Base-by-base conservation (phyloP, 1,140 invertebrate genomes). In the Drosophila tristis region DNA sequence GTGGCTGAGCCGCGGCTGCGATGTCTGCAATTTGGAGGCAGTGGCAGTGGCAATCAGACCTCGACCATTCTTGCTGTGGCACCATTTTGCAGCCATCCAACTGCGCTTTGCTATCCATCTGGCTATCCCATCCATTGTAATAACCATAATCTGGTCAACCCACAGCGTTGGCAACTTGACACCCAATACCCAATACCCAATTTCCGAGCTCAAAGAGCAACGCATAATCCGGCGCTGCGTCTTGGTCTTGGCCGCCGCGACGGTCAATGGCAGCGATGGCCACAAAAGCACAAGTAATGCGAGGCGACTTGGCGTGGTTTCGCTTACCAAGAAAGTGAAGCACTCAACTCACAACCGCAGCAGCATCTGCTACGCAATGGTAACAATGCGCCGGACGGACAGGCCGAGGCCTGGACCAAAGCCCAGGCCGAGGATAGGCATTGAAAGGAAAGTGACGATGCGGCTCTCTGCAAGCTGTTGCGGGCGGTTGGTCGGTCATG, bases 261-360 rank as follows among this genome's bases (percentile, higher is more conserved):
- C 65, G 77, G 77, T 72, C 78, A 66, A 67, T 65, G 80, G 9
- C 73, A 64, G 29, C 50, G 44, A 45, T 71, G 45, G 51, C 74
- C 74, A 67, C 78, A 86, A 87, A 87, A 82, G 84, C 85, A 63
- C 67, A 68, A 79, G 82, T 79, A 87, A 87, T 82, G 78, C 59
- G 84, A 89, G 55, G 75, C 75, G 70, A 56, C 64, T 59, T 9
- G 16, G 9, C 57, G 25, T 55, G 66, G 76, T 76, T 76, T 78
- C 61, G 49, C 44, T 66, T 76, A 58, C 53, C 75, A 79, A 72
- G 84, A 82, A 89, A 89, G 78, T 73, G 59, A 61, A 51, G 71
- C 49, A 53, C 23, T 4, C 23, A 25, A 25, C n/a, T 45, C 2
- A n/a, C 57, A 26, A 23, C 47, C 43, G 45, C 62, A 55, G 42